Percentiles rank a stretch among this genome's conserved stretches.
These are phyloP conservation scores for Camponotus pennsylvanicus DNA, from an alignment of 1,140 invertebrate genomes.

Conservation along the genomic window DNA sequence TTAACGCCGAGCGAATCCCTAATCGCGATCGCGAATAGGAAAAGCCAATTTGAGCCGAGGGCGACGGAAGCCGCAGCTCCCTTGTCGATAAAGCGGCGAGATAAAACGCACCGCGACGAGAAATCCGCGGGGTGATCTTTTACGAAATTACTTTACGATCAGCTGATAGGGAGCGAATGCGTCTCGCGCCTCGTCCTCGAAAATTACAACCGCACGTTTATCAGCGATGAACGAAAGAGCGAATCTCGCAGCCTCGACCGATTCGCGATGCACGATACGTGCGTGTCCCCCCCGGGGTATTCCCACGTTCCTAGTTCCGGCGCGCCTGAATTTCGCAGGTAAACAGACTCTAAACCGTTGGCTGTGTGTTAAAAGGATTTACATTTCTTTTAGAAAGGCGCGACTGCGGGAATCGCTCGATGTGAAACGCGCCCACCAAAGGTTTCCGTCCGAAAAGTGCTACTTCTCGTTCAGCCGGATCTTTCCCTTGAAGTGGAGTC, in stretches of 20 bases:
- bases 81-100: neutral
- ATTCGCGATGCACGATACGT: slow-evolving; percentile 35
- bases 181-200: too few species aligned
- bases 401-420: neutral
- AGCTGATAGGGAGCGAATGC: neutral
- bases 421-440: slow-evolving; percentile 1
- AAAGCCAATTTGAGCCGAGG: slow-evolving; percentile 22
- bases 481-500: neutral
- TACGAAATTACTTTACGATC: slow-evolving; percentile 15
- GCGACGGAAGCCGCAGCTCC: neutral
- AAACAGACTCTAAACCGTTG: slow-evolving; percentile 54
- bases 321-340: slow-evolving; percentile 55
- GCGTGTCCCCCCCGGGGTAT: slow-evolving; percentile 48
- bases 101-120: slow-evolving; percentile 15
- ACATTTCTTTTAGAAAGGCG: slow-evolving; percentile 63
- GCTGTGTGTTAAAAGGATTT: slow-evolving; percentile 57
- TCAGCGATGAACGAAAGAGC: slow-evolving; percentile 38
- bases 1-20: slow-evolving; percentile 44
- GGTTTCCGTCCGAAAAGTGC: slow-evolving; percentile 8
- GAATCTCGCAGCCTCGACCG: neutral
- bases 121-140: neutral
- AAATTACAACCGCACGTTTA: slow-evolving; percentile 31
- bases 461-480: neutral
- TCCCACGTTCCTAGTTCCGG: slow-evolving; percentile 39
- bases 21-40: slow-evolving; percentile 48